Conservation (phyloP, 2,888 invertebrate genomes). For the Eupithecia dodoneata region DNA sequence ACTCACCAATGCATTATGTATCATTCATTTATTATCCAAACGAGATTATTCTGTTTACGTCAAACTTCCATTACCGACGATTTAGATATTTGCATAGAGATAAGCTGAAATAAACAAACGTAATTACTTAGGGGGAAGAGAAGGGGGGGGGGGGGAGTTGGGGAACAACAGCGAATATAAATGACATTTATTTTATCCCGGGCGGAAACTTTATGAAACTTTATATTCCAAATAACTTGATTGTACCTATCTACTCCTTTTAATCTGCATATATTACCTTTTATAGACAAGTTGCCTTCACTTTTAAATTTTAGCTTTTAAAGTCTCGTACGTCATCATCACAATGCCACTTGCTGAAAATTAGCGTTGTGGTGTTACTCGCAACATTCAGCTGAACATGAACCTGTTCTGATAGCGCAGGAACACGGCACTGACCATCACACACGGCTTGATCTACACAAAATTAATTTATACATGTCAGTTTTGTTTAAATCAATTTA, state of each 20-base stretch:
- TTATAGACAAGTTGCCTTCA: too few species aligned
- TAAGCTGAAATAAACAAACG: slow-evolving; percentile 27
- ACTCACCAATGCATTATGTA: background rate
- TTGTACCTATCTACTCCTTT: background rate
- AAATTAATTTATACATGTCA: too few species aligned
- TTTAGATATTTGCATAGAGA: slow-evolving; percentile 26
- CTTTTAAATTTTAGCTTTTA: too few species aligned
- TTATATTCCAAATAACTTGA: background rate
- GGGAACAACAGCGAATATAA: background rate
- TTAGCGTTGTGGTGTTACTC: too few species aligned
- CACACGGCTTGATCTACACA: too few species aligned
- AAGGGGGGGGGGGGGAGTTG: background rate
- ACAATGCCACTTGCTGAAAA: too few species aligned
- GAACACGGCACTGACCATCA: too few species aligned
- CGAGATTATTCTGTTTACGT: slow-evolving; percentile 24
- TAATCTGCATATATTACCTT: too few species aligned
- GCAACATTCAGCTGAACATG: too few species aligned
- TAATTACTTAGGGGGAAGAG: slow-evolving; percentile 21
- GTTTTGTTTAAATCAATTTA: too few species aligned
- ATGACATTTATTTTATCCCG: slow-evolving; percentile 10
- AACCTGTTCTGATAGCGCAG: too few species aligned
- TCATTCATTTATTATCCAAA: slow-evolving; percentile 18
- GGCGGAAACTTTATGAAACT: background rate
- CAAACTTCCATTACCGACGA: slow-evolving; percentile 24
- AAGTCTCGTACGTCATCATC: too few species aligned